Evolutionary conservation across 2,888 invertebrate genomes (phyloP), one percentile per base, ranked within the genome.

Genomic region (Isotomurus palustris): DNA sequence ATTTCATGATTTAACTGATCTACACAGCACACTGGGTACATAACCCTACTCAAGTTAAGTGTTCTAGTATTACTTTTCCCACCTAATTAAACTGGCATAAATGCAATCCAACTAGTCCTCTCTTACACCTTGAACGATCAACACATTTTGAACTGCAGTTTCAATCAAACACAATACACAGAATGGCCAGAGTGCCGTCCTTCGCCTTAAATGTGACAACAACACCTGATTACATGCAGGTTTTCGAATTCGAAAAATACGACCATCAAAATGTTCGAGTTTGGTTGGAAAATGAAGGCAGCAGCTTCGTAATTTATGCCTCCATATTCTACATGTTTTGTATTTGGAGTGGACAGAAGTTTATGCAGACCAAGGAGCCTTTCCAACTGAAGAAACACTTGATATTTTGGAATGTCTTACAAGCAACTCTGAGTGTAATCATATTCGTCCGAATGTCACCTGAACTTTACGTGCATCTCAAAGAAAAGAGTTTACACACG

Each of bases 171-270:
- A n/a, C n/a, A n/a, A n/a, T n/a, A n/a, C n/a, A n/a, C n/a, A n/a
- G n/a, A n/a, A n/a, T n/a, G n/a, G n/a, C n/a, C n/a, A n/a, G n/a
- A n/a, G n/a, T n/a, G n/a, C n/a, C n/a, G n/a, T n/a, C n/a, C n/a
- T n/a, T n/a, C n/a, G n/a, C n/a, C n/a, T n/a, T n/a, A n/a, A n/a
- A n/a, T n/a, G n/a, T n/a, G n/a, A n/a, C n/a, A n/a, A n/a, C n/a
- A n/a, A n/a, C n/a, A n/a, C 56, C 60, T 0, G 56, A 28, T 1
- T 60, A 60, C 27, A 22, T 60, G 40, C 8, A 28, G 19, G 22
- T 60, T 3, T 60, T 38, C 45, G 53, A 60, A 1, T 60, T 60
- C 50, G 60, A 60, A 49, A 60, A 56, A 25, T 60, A 60, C 50
- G 60, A 60, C 32, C 53, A 60, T 22, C 45, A 40, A 36, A 53